A percentile compares a stretch with the other conserved stretches of the same genome.
These are phyloP conservation scores for Lumbricus terrestris DNA, from an alignment of 2,888 invertebrate species.

Conservation along the genomic window DNA sequence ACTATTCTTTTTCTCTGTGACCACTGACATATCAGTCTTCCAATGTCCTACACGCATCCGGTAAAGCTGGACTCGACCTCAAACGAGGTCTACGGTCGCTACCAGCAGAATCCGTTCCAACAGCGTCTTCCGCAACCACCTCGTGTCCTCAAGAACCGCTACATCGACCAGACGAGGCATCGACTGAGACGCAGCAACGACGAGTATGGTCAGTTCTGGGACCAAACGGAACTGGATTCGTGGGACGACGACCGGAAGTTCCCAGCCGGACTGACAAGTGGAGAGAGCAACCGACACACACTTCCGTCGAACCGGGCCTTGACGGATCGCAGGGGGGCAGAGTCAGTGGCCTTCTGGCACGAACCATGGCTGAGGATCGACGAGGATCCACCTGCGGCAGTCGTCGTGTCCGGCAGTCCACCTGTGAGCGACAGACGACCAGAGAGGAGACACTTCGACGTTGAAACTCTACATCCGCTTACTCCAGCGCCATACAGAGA, in stretches of 20 bases:
- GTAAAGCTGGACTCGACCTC: slow-evolving; percentile 6
- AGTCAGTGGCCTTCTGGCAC: not conserved
- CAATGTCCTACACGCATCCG: not conserved
- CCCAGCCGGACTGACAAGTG: slow-evolving; percentile 6
- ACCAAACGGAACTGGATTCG: not conserved
- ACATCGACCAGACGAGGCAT: slow-evolving; percentile 5
- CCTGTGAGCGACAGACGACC: not conserved
- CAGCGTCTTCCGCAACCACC: not conserved
- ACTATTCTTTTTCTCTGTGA: not conserved
- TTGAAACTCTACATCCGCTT: not conserved
- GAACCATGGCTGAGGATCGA: not conserved
- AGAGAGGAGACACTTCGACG: not conserved
- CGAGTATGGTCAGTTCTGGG: slow-evolving; percentile 20
- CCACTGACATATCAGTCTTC: not conserved
- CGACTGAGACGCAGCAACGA: slow-evolving; percentile 8
- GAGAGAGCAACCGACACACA: not conserved
- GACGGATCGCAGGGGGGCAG: not conserved
- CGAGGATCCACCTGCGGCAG: not conserved
- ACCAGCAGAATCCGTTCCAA: not conserved
- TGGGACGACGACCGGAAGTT: not conserved
- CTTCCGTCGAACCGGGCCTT: not conserved
- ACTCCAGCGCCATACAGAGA: not conserved
- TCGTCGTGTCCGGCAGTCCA: not conserved
- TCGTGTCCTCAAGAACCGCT: slow-evolving; percentile 8
- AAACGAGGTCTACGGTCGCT: not conserved